phyloP scores from a whole-genome alignment of 2,888 invertebrate species.

The Neoaliturus tenellus region DNA sequence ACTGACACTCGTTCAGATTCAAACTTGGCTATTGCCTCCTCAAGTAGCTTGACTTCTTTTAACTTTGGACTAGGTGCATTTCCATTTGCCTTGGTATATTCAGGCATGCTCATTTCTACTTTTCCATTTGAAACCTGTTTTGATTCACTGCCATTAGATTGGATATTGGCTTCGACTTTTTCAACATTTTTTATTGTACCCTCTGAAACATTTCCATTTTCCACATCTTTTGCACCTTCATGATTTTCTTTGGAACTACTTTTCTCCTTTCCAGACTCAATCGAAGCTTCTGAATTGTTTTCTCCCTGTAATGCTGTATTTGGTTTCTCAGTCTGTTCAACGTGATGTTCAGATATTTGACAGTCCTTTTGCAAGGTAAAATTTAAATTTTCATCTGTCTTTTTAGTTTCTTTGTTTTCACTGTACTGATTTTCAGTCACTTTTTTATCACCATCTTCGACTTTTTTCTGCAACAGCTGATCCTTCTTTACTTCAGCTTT shows the following conservation, averaged over 20 bases:
- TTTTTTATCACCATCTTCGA: conserved; percentile 8
- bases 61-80: background rate
- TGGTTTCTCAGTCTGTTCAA: background rate
- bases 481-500: background rate
- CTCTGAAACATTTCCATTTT: background rate
- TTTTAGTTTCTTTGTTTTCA: background rate
- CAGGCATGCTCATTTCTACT: background rate
- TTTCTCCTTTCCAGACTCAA: background rate
- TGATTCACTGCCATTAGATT: background rate
- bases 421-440: background rate
- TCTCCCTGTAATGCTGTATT: no score
- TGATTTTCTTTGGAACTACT: background rate
- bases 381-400: conserved; percentile 16
- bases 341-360: background rate
- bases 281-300: background rate
- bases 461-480: background rate
- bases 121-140: background rate
- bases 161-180: background rate
- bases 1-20: conserved; percentile 62
- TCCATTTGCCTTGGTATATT: background rate
- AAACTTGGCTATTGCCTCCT: conserved; percentile 60
- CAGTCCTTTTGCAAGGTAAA: background rate
- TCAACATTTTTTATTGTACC: background rate
- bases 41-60: conserved; percentile 55
- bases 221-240: background rate